phyloP scores from a whole-genome alignment of 2,797 vertebrate species.

The Lacerta agilis region DNA sequence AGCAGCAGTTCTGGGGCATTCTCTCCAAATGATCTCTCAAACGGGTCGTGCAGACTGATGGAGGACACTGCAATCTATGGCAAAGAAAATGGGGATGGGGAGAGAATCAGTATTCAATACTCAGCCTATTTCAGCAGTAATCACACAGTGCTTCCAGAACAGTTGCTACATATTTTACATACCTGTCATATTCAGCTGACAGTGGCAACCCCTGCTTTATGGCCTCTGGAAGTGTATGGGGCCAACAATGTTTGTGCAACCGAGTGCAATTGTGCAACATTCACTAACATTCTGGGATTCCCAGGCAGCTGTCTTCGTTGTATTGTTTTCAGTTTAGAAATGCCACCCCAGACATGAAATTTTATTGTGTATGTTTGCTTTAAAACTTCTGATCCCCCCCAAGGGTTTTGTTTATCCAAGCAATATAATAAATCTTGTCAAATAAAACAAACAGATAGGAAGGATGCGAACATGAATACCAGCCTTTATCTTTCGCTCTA shows the following conservation, averaged over 20 bases:
- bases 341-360: too few relatives aligned
- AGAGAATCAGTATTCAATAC: slow-evolving; percentile 8
- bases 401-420: too few relatives aligned
- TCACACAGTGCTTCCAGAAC: not conserved
- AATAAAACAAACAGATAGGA: too few relatives aligned
- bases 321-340: too few relatives aligned
- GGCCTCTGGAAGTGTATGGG: not conserved
- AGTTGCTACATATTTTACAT: not conserved
- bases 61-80: slow-evolving; percentile 57
- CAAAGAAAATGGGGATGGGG: not conserved
- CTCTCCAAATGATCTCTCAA: slow-evolving; percentile 6
- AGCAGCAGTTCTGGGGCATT: slow-evolving; percentile 62
- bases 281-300: too few relatives aligned
- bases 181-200: not conserved
- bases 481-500: too few relatives aligned
- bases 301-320: too few relatives aligned
- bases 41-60: slow-evolving; percentile 53
- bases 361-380: too few relatives aligned
- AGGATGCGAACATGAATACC: too few relatives aligned
- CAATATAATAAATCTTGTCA: too few relatives aligned
- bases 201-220: not conserved
- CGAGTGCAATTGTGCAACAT: not conserved
- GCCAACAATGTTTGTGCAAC: not conserved
- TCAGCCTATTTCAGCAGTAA: not conserved
- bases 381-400: too few relatives aligned